phyloP scores from a whole-genome alignment of 2,113 vertebrate species.

The Phalacrocorax aristotelis region DNA sequence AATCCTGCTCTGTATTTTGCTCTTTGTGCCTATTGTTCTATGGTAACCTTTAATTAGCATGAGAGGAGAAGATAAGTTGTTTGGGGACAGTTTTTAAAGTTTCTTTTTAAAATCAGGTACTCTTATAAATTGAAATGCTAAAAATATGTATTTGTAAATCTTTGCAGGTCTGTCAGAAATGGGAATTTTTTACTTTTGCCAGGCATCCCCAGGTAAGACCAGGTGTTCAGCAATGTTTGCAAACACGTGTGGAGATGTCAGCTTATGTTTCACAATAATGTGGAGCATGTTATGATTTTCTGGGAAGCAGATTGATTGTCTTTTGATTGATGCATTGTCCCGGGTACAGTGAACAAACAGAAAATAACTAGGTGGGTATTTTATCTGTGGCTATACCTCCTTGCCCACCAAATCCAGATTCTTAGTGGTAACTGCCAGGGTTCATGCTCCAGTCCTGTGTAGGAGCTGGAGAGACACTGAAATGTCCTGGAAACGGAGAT shows the following conservation, averaged over 20 bases:
- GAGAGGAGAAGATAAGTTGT: background rate
- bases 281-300: background rate
- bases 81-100: background rate
- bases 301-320: background rate
- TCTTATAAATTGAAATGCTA: background rate
- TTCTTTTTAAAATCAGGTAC: background rate
- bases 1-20: background rate
- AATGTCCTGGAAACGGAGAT: background rate
- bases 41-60: background rate
- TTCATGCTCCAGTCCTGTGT: background rate
- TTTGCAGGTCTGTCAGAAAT: background rate
- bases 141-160: background rate
- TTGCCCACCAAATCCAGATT: background rate
- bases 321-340: background rate
- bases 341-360: background rate
- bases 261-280: background rate
- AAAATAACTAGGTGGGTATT: background rate
- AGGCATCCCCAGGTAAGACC: background rate
- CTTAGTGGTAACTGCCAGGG: background rate
- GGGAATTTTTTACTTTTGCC: background rate
- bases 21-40: fast-evolving
- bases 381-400: background rate
- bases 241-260: fast-evolving
- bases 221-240: background rate
- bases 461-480: background rate